Base-by-base conservation (phyloP, 1,140 invertebrate species). In the Magallana angulata region DNA sequence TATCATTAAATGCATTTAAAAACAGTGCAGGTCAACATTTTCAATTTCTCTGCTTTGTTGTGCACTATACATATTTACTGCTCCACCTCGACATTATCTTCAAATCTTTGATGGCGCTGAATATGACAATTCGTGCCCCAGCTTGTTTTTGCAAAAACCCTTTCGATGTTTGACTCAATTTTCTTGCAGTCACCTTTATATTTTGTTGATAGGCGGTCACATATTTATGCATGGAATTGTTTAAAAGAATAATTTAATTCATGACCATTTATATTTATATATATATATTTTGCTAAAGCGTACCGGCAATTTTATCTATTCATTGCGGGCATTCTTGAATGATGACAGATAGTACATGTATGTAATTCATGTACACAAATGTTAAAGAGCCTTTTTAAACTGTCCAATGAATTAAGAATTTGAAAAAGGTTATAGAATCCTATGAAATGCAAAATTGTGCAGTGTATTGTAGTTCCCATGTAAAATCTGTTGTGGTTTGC, bases 101-200 rank as follows among this genome's bases (percentile, higher is more conserved):
- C 36, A 48, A 48, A 76, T 76, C 30, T 30, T 24, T 36, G 68
- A 76, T 76, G 68, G 68, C 68, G 68, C 24, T 9, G 68, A 76
- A 76, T 76, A 30, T 30, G 8, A 76, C 36, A 76, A 7, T 5
- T 76, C 68, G 68, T 76, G 68, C 68, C 68, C 68, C 18, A 76
- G 68, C 68, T 76, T 76, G 68, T 76, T 76, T 68, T 30, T 7
- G 9, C 68, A 30, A 76, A 36, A 48, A 48, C 36, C 2, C 36
- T 48, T 48, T 48, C 36, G 36, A 48, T 48, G 36, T 48, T 48
- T 48, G 36, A 48, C 36, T 48, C 3, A 48, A 48, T 48, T 48
- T 48, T 48, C 36, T 48, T 5, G 24, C 36, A 11, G 11, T 62
- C 9, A 12, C 14, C 60, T 62, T 62, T 62, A n/a, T n/a, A 62